Evolutionary conservation across 37 sponge, comb jelly and placozoan genomes (phyloP), one percentile per base, ranked within the genome.

Genomic region (Dysidea cf. avara): DNA sequence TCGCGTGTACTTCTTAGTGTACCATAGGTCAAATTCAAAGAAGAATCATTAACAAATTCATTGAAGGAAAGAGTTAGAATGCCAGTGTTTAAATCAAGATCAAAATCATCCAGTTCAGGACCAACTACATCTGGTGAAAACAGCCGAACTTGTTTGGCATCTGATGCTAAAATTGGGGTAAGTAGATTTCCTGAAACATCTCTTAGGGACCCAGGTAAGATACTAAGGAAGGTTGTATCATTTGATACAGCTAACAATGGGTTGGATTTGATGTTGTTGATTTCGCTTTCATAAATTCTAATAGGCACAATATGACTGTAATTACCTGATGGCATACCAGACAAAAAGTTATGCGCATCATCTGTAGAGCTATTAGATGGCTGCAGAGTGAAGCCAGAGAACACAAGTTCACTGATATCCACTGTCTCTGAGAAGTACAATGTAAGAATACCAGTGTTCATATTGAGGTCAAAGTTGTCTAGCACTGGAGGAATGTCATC

Each of bases 381-480:
- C 36, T 86, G 91, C 30, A 95, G 9, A 12, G 64, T 61, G 39
- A 90, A 77, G 25, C 58, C 50, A 6, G 43, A 32, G 12, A 82
- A 64, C 29, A 77, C 58, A 20, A 90, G 79, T 18, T 77, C 56
- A 18, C 53, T 69, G 22, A 71, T 78, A 36, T 83, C 71, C 0
- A 95, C 88, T 33, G 91, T 84, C 53, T 95, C 96, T 39, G 87
- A 78, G 79, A 95, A 95, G 24, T 49, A 56, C 16, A 95, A 85
- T 3, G 57, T 77, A 9, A 95, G 79, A 36, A 55, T 22, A 9
- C 77, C 79, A 53, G 79, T 51, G 64, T 87, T 75, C 67, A 95
- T 35, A 53, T 89, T 69, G 30, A 95, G 83, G 66, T 66, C 71
- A 66, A 95, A 95, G 24, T 56, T 62, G 18, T 52, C 57, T 35